phyloP scores from a whole-genome alignment of 2,888 invertebrate genomes.

The Oeneis ivallda region DNA sequence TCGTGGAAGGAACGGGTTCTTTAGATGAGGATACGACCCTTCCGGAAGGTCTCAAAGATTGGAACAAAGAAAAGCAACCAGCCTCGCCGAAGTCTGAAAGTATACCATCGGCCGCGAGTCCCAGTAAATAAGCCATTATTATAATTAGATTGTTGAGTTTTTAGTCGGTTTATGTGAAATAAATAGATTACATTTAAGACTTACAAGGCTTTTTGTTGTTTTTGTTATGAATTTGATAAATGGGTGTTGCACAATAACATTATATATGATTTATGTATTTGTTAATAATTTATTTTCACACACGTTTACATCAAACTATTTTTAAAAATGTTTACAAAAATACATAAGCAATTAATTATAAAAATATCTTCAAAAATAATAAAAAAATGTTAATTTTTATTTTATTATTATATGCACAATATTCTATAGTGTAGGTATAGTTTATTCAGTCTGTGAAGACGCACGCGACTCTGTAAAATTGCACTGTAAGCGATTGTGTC shows the following conservation, averaged over 20 bases:
- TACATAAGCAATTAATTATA: no score
- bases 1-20: slow-evolving; percentile 98
- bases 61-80: slow-evolving; percentile 89
- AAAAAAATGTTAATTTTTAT: no score
- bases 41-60: slow-evolving; percentile 96
- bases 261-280: neutral
- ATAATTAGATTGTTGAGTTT: slow-evolving; percentile 54
- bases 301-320: no score
- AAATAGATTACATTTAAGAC: slow-evolving; percentile 71
- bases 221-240: neutral
- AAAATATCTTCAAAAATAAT: no score
- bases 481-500: no score
- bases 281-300: no score
- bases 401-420: neutral
- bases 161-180: slow-evolving; percentile 68
- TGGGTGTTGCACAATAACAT: neutral
- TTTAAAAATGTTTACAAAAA: no score
- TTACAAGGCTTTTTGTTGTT: slow-evolving; percentile 57
- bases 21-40: slow-evolving; percentile 97
- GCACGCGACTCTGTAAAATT: no score
- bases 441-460: no score
- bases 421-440: no score
- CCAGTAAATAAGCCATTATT: slow-evolving; percentile 61
- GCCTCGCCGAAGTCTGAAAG: slow-evolving; percentile 51
- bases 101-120: slow-evolving; percentile 51